Evolutionary conservation across 2,888 invertebrate genomes (phyloP).

Genomic region (Branchellion lobata): DNA sequence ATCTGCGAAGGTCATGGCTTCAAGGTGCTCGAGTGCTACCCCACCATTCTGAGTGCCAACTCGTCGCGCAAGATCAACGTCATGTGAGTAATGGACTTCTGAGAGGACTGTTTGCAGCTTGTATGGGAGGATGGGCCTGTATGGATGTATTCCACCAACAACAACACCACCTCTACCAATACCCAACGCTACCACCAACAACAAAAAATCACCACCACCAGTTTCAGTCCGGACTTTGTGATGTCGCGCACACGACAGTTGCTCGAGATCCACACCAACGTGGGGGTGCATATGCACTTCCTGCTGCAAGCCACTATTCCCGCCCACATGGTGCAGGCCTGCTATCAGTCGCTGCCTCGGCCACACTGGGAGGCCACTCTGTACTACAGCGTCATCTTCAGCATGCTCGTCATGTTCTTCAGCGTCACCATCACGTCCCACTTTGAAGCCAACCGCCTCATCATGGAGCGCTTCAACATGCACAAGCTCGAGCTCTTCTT

Average conservation of each 20-base stretch:
- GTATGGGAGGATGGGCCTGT: background rate
- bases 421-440: slow-evolving; percentile 71
- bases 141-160: background rate
- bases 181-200: too few species aligned
- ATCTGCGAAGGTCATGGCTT: slow-evolving; percentile 72
- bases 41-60: slow-evolving; percentile 55
- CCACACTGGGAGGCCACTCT: slow-evolving; percentile 77
- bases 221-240: slow-evolving; percentile 83
- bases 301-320: slow-evolving; percentile 72
- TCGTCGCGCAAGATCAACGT: slow-evolving; percentile 71
- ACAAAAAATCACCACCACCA: slow-evolving; percentile 54
- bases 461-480: slow-evolving; percentile 62
- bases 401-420: slow-evolving; percentile 67
- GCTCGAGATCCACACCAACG: slow-evolving; percentile 60
- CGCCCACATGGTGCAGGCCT: slow-evolving; percentile 70
- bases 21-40: slow-evolving; percentile 58
- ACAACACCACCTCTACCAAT: background rate
- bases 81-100: slow-evolving; percentile 68
- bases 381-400: slow-evolving; percentile 66
- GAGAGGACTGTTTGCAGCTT: background rate
- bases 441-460: slow-evolving; percentile 73
- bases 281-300: slow-evolving; percentile 68
- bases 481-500: slow-evolving; percentile 61
- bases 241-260: slow-evolving; percentile 71
- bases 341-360: slow-evolving; percentile 71